Evolutionary conservation across 2,113 vertebrate genomes (phyloP).

Genomic region (Mus pahari): DNA sequence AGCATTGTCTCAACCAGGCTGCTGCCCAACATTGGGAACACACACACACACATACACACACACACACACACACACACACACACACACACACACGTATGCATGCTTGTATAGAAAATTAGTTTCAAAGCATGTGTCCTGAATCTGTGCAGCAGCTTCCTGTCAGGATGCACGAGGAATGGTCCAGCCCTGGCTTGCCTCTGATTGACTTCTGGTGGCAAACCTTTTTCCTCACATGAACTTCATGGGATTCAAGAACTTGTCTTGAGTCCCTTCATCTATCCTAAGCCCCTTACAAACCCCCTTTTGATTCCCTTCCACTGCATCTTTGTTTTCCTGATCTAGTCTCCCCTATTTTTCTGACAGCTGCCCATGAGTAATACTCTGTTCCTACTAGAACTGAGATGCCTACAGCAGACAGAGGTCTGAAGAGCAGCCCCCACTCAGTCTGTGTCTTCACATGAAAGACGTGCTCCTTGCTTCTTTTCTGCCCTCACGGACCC

Average conservation of each 20-base stretch:
- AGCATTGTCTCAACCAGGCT: neutral
- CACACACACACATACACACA: neutral
- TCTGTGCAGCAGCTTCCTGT: neutral
- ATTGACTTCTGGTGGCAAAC: neutral
- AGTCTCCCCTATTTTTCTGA: neutral
- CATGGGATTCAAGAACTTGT: neutral
- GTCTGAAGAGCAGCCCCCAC: neutral
- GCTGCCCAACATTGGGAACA: too few relatives aligned
- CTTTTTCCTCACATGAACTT: neutral
- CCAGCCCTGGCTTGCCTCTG: neutral
- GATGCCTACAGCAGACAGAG: neutral
- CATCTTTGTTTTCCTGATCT: neutral
- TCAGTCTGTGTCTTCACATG: neutral
- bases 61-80: rapidly evolving
- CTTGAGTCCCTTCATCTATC: neutral
- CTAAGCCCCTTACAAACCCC: neutral
- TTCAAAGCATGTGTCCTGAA: rapidly evolving
- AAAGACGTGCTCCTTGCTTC: neutral
- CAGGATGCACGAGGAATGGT: rapidly evolving
- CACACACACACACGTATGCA: too few relatives aligned
- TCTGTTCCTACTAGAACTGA: neutral
- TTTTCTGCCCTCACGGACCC: neutral
- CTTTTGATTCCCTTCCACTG: neutral
- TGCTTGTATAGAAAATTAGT: neutral
- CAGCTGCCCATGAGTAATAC: neutral